Evolutionary conservation across 2,888 invertebrate species (phyloP).

Genomic region (Cephonodes hylas): DNA sequence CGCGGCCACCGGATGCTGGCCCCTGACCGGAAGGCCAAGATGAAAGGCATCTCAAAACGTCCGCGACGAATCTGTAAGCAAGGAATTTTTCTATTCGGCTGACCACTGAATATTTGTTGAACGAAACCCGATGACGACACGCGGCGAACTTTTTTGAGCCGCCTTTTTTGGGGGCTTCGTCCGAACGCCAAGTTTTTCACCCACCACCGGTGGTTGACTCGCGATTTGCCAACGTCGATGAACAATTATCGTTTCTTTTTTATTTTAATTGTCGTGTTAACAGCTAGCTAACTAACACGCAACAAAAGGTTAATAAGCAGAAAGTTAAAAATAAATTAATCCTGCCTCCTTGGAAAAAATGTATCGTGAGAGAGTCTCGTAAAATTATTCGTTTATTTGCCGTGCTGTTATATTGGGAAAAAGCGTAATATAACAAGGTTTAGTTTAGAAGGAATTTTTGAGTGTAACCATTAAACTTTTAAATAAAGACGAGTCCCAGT

Average conservation of each 20-base stretch:
- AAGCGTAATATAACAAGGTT: too few relatives aligned
- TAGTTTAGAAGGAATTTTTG: too few relatives aligned
- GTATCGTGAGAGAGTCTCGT: background rate
- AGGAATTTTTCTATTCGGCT: conserved; percentile 75
- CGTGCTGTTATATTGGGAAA: too few relatives aligned
- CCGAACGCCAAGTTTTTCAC: conserved; percentile 40
- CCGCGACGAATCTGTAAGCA: conserved; percentile 69
- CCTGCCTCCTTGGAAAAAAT: background rate
- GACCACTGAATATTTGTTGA: conserved; percentile 70
- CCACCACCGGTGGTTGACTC: conserved; percentile 14
- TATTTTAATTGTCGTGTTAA: background rate
- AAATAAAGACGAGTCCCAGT: too few relatives aligned
- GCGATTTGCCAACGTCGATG: conserved; percentile 12
- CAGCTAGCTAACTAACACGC: background rate
- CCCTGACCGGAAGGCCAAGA: conserved; percentile 70
- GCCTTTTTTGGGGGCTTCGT: conserved; percentile 51
- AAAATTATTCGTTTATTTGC: background rate
- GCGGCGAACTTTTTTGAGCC: conserved; percentile 62
- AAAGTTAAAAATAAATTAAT: background rate
- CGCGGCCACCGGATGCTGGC: conserved; percentile 60
- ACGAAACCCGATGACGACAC: conserved; percentile 47
- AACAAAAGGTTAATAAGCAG: background rate
- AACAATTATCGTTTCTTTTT: background rate
- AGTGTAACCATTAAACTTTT: too few relatives aligned
- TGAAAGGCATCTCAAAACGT: conserved; percentile 66